phyloP scores from a whole-genome alignment of 2,888 invertebrate genomes.

The Pardosa pseudoannulata region DNA sequence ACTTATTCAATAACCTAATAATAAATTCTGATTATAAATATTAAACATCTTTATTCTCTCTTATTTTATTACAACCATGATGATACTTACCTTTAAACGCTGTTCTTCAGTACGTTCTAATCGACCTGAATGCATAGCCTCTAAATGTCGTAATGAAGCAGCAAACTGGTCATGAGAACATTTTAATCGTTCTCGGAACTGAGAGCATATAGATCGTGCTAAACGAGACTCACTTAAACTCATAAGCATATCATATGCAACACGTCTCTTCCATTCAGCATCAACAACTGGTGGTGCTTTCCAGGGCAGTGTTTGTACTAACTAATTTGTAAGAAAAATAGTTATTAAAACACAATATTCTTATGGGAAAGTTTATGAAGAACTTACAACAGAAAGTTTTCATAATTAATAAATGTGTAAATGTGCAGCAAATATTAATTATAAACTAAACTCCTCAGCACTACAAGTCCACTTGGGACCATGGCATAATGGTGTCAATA shows the following conservation, averaged over 20 bases:
- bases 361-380: too few relatives aligned
- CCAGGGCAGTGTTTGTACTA: constrained; percentile 83
- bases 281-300: constrained; percentile 79
- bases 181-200: constrained; percentile 87
- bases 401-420: too few relatives aligned
- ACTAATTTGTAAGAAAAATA: constrained; percentile 75
- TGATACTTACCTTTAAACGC: constrained; percentile 82
- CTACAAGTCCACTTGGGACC: too few relatives aligned
- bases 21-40: too few relatives aligned
- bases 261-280: constrained; percentile 84
- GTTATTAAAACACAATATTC: background rate
- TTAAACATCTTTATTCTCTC: too few relatives aligned
- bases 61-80: too few relatives aligned
- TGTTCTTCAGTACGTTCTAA: constrained; percentile 89
- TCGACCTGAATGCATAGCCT: constrained; percentile 84
- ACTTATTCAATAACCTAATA: too few relatives aligned
- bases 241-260: constrained; percentile 84
- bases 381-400: too few relatives aligned
- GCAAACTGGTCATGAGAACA: constrained; percentile 88
- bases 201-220: constrained; percentile 84
- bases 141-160: constrained; percentile 83
- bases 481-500: too few relatives aligned
- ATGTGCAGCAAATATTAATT: too few relatives aligned
- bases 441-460: too few relatives aligned
- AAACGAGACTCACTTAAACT: constrained; percentile 85